Evolutionary conservation across 2,797 vertebrate genomes (phyloP).

Genomic region (Mormyrops boulengeri): DNA sequence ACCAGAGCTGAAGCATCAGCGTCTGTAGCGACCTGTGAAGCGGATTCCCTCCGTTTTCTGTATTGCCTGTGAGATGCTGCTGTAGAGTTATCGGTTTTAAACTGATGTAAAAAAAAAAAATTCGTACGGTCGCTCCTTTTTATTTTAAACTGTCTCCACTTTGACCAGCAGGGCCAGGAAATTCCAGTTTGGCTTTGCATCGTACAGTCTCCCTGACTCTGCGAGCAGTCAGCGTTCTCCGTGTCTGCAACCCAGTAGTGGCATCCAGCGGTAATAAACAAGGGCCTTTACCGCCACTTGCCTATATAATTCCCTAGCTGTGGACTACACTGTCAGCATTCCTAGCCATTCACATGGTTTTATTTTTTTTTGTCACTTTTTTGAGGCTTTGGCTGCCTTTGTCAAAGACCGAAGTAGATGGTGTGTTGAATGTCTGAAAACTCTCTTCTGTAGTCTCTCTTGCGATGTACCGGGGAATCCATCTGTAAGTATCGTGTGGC

Average conservation of each 20-base stretch:
- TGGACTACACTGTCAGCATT: not conserved
- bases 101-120: not conserved
- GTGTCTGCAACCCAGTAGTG: not conserved
- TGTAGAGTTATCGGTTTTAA: not conserved
- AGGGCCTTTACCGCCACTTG: not conserved
- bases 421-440: not conserved
- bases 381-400: not conserved
- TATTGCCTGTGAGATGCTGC: not conserved
- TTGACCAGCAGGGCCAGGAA: not conserved
- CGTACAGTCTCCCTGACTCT: not conserved
- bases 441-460: not conserved
- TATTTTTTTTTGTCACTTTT: not conserved
- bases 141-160: not conserved
- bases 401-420: not conserved
- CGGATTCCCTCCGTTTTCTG: not conserved
- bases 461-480: not conserved
- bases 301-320: not conserved
- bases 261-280: not conserved
- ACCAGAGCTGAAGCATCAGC: not conserved
- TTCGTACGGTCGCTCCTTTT: not conserved
- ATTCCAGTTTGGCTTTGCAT: not conserved
- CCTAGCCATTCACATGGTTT: not conserved
- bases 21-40: not conserved
- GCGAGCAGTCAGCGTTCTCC: not conserved
- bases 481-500: not conserved